phyloP scores from a whole-genome alignment of 2,113 vertebrate species.

The Smithornis capensis region DNA sequence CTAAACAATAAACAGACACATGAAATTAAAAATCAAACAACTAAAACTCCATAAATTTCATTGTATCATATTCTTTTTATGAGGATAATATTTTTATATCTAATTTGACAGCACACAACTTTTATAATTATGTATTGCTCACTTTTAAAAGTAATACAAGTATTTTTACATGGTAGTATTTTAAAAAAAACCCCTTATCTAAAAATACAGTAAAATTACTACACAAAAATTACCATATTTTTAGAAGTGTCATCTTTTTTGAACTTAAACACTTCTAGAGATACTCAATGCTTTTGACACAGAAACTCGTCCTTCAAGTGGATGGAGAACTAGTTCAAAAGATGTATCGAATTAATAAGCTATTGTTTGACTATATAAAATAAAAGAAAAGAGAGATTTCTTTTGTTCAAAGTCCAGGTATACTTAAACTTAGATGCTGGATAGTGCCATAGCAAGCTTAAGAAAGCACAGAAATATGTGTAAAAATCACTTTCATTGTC shows the following conservation, averaged over 20 bases:
- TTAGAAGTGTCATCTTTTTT: not conserved
- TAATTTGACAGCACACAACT: not conserved
- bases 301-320: not conserved
- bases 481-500: not conserved
- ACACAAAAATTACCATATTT: not conserved
- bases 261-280: not conserved
- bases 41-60: not conserved
- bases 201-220: not conserved
- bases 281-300: not conserved
- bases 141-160: not conserved
- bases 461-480: not conserved
- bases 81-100: not conserved
- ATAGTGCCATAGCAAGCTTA: not conserved
- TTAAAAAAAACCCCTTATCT: not conserved
- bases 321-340: not conserved
- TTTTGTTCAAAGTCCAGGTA: not conserved
- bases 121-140: not conserved
- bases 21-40: conserved; percentile 24
- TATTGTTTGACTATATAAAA: not conserved
- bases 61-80: not conserved
- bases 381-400: not conserved
- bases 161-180: not conserved
- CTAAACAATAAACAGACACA: conserved; percentile 66
- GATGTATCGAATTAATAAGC: not conserved
- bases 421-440: not conserved